These are phyloP conservation scores for Amphiura filiformis DNA, from an alignment of 35 echinoderm and acorn worm species.

Conservation along the genomic window DNA sequence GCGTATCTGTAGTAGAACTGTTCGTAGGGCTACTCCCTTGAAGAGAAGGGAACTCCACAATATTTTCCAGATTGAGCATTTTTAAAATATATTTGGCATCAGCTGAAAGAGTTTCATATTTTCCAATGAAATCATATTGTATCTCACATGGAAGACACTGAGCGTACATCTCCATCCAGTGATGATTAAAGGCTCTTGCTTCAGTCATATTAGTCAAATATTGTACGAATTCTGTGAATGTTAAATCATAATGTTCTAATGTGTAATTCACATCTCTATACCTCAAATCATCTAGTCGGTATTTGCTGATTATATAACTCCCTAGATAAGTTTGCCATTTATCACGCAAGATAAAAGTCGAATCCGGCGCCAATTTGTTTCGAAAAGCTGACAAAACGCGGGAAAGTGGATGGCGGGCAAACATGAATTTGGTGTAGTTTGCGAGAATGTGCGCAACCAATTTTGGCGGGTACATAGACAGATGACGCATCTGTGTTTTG, in stretches of 20 bases:
- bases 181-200: slow-evolving; percentile 32
- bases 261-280: neutral
- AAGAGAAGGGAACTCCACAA: slow-evolving; percentile 60
- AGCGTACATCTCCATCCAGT: slow-evolving; percentile 41
- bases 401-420: slow-evolving; percentile 79
- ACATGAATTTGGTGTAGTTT: slow-evolving; percentile 91
- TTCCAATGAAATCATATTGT: slow-evolving; percentile 78
- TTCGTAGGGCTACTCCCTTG: slow-evolving; percentile 77
- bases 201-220: slow-evolving; percentile 14
- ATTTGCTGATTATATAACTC: neutral
- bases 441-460: slow-evolving; percentile 39
- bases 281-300: neutral
- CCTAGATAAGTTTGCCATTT: slow-evolving; percentile 17
- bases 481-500: slow-evolving; percentile 22
- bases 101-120: slow-evolving; percentile 72
- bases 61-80: slow-evolving; percentile 18
- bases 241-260: slow-evolving; percentile 38
- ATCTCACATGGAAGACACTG: slow-evolving; percentile 75
- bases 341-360: neutral
- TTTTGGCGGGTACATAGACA: slow-evolving; percentile 15
- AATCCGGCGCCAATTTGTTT: slow-evolving; percentile 72
- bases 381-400: slow-evolving; percentile 77
- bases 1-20: slow-evolving; percentile 45
- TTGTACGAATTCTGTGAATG: slow-evolving; percentile 69
- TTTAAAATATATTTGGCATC: slow-evolving; percentile 65